These are phyloP conservation scores for Melipona bicolor DNA, from an alignment of 2,888 invertebrate genomes.

Conservation along the genomic window DNA sequence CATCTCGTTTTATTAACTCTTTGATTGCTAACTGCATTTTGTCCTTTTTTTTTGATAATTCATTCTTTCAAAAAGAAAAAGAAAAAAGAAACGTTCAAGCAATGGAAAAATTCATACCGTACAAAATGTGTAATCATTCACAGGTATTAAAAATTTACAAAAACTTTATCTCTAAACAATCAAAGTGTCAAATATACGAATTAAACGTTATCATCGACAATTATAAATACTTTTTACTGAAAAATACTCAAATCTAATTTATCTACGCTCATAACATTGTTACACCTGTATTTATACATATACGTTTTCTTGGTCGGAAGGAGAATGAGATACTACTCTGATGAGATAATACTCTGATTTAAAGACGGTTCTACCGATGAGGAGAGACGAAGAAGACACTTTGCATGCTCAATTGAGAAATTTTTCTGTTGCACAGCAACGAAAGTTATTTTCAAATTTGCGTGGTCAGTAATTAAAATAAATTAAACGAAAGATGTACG, in stretches of 20 bases:
- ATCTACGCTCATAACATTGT: background rate
- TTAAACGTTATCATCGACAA: background rate
- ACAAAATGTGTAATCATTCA: background rate
- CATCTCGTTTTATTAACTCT: background rate
- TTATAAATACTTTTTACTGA: background rate
- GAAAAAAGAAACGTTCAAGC: background rate
- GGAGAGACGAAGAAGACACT: constrained; percentile 48
- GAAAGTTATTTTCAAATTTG: background rate
- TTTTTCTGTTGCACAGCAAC: background rate
- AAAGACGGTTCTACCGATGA: constrained; percentile 25
- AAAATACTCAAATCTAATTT: constrained; percentile 10
- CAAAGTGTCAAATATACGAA: constrained; percentile 4
- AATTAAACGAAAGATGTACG: background rate
- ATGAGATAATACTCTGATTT: constrained; percentile 34
- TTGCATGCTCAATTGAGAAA: constrained; percentile 40
- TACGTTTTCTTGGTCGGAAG: constrained; percentile 6
- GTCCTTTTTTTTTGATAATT: background rate
- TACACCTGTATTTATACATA: constrained; percentile 44
- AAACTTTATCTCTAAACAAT: background rate
- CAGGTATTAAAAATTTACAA: too few relatives aligned
- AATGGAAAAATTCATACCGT: background rate
- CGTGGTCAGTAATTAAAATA: background rate
- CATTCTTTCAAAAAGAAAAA: background rate
- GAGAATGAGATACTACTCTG: constrained; percentile 2
- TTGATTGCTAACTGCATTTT: background rate